Percentiles rank a stretch among this genome's conserved stretches.
These are phyloP conservation scores for Gallinago paraguaiae DNA, from an alignment of 2,113 vertebrate species.

Conservation along the genomic window DNA sequence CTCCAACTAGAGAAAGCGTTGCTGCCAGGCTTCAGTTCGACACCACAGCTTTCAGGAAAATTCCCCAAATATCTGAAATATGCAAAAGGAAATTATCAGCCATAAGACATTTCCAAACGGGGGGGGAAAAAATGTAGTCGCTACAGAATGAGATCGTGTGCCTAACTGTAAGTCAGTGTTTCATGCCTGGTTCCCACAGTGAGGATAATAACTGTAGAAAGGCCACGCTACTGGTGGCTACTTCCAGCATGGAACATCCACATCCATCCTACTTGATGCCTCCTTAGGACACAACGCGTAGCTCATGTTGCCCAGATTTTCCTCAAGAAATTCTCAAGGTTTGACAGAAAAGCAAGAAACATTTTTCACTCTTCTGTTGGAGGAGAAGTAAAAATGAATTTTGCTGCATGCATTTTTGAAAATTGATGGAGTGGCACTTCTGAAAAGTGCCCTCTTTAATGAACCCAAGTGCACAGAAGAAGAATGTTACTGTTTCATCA, in stretches of 20 bases:
- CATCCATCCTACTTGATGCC: background rate
- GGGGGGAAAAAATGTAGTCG: background rate
- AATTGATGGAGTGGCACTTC: background rate
- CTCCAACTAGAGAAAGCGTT: background rate
- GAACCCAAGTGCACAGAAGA: background rate
- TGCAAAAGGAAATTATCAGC: background rate
- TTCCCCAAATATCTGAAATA: background rate
- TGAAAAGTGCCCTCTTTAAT: background rate
- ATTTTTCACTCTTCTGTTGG: background rate
- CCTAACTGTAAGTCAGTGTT: background rate
- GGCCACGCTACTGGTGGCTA: background rate
- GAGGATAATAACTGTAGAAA: background rate
- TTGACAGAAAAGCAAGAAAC: background rate
- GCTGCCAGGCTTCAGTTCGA: background rate
- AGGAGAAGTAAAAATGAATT: background rate
- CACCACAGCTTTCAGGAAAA: background rate
- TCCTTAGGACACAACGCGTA: accelerated
- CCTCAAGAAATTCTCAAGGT: background rate
- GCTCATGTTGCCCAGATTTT: background rate
- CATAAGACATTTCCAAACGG: background rate
- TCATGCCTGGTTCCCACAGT: accelerated
- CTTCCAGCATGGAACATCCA: background rate
- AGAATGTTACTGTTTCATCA: background rate
- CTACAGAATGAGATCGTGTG: background rate
- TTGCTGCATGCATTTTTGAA: background rate